Evolutionary conservation across 2,113 vertebrate genomes (phyloP).

Genomic region (Jacana jacana): DNA sequence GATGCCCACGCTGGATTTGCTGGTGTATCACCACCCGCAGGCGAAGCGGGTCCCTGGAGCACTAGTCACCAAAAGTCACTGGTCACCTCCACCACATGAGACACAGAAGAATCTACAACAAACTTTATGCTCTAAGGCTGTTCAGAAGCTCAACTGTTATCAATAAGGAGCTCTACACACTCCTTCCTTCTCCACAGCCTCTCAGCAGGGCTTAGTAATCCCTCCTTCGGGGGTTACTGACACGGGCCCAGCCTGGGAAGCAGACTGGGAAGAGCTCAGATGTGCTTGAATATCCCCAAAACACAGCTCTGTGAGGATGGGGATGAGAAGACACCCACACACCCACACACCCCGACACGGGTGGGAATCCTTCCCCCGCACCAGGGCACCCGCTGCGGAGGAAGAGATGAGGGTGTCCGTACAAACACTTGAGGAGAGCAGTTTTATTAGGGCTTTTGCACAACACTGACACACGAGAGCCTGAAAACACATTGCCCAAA

Average conservation of each 20-base stretch:
- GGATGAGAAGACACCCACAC: neutral
- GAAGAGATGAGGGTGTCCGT: neutral
- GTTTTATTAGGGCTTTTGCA: conserved; percentile 46
- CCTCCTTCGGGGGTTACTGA: neutral
- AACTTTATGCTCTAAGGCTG: neutral
- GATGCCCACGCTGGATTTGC: neutral
- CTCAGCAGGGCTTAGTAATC: neutral
- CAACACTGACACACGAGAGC: neutral
- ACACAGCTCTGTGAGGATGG: neutral
- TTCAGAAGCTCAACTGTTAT: neutral
- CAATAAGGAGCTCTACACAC: neutral
- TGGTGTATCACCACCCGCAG: neutral
- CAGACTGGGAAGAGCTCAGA: neutral
- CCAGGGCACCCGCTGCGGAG: neutral
- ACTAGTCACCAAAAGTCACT: neutral
- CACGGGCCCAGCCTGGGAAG: neutral
- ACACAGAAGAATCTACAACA: neutral
- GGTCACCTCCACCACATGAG: neutral
- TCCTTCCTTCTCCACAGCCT: neutral
- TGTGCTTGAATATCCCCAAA: neutral
- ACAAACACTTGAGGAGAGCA: neutral
- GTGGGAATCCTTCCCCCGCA: neutral
- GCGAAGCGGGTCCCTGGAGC: neutral
- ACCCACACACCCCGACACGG: neutral
- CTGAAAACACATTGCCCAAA: neutral